Base-by-base conservation (phyloP, 2,113 vertebrate genomes). In the Hepsetus odoe region DNA sequence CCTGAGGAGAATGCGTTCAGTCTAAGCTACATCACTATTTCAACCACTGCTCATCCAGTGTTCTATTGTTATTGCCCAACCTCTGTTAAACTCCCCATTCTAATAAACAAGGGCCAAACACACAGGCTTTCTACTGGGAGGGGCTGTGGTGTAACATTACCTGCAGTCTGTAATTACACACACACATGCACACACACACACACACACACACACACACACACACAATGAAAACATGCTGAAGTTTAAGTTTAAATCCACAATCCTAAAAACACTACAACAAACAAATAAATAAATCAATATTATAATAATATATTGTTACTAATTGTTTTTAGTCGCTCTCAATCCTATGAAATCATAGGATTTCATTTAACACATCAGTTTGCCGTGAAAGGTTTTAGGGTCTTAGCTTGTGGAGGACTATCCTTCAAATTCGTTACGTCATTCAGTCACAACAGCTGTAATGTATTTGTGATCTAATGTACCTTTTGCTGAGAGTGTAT, bases 141-240 rank as follows among this genome's bases (percentile, higher is more conserved):
- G 74, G 84, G 77, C 65, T 86, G 81, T 78, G 86, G 91, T 88
- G 79, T 92, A 87, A 83, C 84, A 89, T 92, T 88, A n/a, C n/a
- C n/a, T n/a, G 76, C 73, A 80, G 86, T 83, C 89, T 88, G 82
- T 90, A 91, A 90, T 93, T 89, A 91, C 82, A 87, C 86, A 85
- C 77, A 78, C 61, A 62, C 73, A 82, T 53, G 74, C 80, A 82
- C 59, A 61, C 53, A 80, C 40, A 72, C 38, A 16, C 81, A 56
- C n/a, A 35, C 44, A 51, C 61, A 69, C 20, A 46, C 74, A 59
- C 49, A n/a, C n/a, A n/a, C n/a, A n/a, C n/a, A n/a, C n/a, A n/a
- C n/a, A n/a, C n/a, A 18, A 42, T 65, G 46, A 79, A 64, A 12
- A 32, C 74, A 68, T 69, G 51, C 46, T 73, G 65, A 67, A 3